phyloP scores from a whole-genome alignment of 2,113 vertebrate genomes.

The Rutilus rutilus region DNA sequence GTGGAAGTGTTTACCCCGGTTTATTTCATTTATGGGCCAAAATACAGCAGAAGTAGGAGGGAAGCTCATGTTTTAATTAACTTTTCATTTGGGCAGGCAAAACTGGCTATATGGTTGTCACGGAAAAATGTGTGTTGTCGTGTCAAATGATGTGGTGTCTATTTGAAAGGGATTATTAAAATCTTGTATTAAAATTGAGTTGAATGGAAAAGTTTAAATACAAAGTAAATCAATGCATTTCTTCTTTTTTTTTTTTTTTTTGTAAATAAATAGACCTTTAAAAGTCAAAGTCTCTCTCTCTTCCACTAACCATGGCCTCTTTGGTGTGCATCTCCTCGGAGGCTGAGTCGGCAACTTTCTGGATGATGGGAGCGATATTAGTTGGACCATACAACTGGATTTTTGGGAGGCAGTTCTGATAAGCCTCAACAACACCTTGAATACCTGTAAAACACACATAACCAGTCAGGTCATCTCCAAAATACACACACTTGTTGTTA shows the following conservation, averaged over 20 bases:
- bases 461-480: neutral
- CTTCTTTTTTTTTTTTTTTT: too few species aligned
- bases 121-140: too few species aligned
- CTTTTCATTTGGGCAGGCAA: neutral
- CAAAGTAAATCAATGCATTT: neutral
- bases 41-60: neutral
- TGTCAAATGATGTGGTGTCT: too few species aligned
- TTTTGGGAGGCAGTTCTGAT: constrained; percentile 97
- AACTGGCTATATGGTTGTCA: too few species aligned
- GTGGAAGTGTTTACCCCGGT: neutral
- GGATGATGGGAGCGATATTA: constrained; percentile 99
- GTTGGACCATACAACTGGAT: constrained; percentile 97
- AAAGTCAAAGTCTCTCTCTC: neutral
- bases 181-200: neutral
- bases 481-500: neutral
- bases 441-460: constrained; percentile 80
- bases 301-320: constrained; percentile 89
- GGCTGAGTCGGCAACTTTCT: constrained; percentile 95
- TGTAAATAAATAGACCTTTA: too few species aligned
- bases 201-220: neutral
- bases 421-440: constrained; percentile 97
- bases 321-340: constrained; percentile 97
- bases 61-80: neutral
- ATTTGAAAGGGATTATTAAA: too few species aligned
- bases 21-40: neutral